Evolutionary conservation across 1,140 invertebrate genomes (phyloP).

Genomic region (Geopemphigus sp.): DNA sequence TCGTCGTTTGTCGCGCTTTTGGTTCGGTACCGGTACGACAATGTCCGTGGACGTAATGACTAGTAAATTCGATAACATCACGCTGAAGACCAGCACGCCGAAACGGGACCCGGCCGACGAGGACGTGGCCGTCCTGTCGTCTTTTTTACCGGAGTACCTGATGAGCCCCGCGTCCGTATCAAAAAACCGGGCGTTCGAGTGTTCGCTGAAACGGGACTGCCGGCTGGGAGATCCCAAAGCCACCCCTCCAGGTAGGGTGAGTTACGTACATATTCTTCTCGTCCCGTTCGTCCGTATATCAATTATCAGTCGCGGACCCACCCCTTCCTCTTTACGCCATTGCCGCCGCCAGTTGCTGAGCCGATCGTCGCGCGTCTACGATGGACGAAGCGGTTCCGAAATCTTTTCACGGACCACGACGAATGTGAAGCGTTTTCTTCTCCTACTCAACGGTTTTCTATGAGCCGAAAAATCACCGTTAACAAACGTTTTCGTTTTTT

Average conservation of each 20-base stretch:
- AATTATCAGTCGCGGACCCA: too few species aligned
- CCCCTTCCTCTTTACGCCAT: too few species aligned
- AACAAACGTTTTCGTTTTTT: too few species aligned
- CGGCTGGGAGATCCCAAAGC: conserved; percentile 72
- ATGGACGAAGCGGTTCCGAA: too few species aligned
- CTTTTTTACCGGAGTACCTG: conserved; percentile 64
- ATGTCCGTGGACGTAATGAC: conserved; percentile 64
- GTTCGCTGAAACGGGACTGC: conserved; percentile 70
- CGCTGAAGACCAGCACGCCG: conserved; percentile 70
- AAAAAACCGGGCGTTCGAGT: conserved; percentile 73
- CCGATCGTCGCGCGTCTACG: too few species aligned
- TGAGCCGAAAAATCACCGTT: too few species aligned
- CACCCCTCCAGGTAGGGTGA: conserved; percentile 70
- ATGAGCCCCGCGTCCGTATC: conserved; percentile 63
- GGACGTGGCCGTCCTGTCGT: conserved; percentile 79
- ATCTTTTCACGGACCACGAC: too few species aligned
- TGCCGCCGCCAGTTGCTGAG: too few species aligned
- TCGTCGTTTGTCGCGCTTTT: neutral
- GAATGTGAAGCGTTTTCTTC: too few species aligned
- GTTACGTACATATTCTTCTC: too few species aligned
- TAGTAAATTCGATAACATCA: conserved; percentile 68
- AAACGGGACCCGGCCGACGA: conserved; percentile 65
- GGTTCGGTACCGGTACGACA: conserved; percentile 11
- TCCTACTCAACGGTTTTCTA: too few species aligned
- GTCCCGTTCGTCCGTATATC: too few species aligned